Base-by-base conservation (phyloP, 1,140 invertebrate genomes). In the Drosophila aff. region DNA sequence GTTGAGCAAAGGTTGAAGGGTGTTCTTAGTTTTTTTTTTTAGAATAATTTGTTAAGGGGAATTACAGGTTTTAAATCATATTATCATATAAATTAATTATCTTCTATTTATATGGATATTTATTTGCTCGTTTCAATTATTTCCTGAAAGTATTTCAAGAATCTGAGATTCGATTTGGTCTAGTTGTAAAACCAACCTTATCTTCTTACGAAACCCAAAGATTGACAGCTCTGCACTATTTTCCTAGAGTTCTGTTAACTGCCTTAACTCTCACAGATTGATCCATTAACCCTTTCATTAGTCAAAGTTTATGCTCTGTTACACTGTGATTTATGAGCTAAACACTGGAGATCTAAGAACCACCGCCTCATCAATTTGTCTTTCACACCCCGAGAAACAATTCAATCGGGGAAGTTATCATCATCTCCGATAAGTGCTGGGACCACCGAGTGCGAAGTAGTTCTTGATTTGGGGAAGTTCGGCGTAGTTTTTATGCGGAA, bases 231-330 rank as follows among this genome's bases (percentile, higher is more conserved):
- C 21, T 47, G 16, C 5, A n/a, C 21, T 49, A 13, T 46, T 18
- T 47, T 15, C 16, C 2, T 50, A 46, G 15, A 21, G 63, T 31
- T 49, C 44, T 28, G 8, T 49, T 50, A 49, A 71, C 61, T 41
- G 43, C 46, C 31, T 31, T 47, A 21, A 31, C 8, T 50, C 21
- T n/a, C 36, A 18, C 18, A 53, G 62, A 59, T 78, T 78, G 67
- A 82, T 64, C 80, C 62, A 68, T 81, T 81, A 69, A 36, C 58
- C 53, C 58, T 62, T 82, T 64, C 76, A 82, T 82, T 82, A 82
- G 80, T 82, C 49, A 64, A 61, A 61, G 55, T 75, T 75, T 68
- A 68, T 64, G 63, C 58, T 38, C 52, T 64, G 11, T 76, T 55
- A 47, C 67, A 52, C 44, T 41, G 71, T 76, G 76, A 76, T 83